Base-by-base conservation (phyloP, 2,888 invertebrate genomes). In the Ornithoptera priamus region DNA sequence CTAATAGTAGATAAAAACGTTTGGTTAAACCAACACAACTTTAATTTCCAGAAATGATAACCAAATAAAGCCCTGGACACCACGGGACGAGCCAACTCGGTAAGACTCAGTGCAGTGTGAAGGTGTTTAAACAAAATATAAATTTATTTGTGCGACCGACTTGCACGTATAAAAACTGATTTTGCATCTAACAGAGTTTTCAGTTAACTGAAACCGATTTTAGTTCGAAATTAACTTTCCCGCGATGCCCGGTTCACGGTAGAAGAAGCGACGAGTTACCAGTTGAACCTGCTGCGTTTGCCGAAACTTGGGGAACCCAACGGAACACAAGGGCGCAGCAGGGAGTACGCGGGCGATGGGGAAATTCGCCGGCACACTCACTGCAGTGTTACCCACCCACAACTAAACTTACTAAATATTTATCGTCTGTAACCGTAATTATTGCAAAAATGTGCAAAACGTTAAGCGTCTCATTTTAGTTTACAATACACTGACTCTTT, bases 371-470 rank as follows among this genome's bases (percentile, higher is more conserved):
- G 79, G 79, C 79, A 68, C 85, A 76, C 82, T 75, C 82, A 78
- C 78, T 83, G 79, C 84, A 73, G 68, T 65, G 62, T 69, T 53
- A 64, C 73, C 67, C 72, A 67, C 72, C 75, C 71, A 75, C 79
- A 81, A 83, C 76, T 84, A 86, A 88, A 86, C 80, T 85, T 88
- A 85, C 85, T 89, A 89, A 83, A 83, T 87, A 86, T 85, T 84
- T 80, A 79, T 83, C 85, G 85, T 85, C 80, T 84, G 84, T 88
- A 84, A 86, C 78, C 82, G 84, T 88, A 87, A 85, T 87, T 90
- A 89, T 90, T 91, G 90, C 90, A 89, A 89, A 91, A 90, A 89
- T 87, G 92, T 92, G 92, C 92, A 90, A 88, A 91, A 90, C 86
- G 81, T 89, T 88, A 92, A 92, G 92, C 90, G 83, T 88, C 86